Evolutionary conservation across 1,140 invertebrate genomes (phyloP).

Genomic region (Mamestra configurata): DNA sequence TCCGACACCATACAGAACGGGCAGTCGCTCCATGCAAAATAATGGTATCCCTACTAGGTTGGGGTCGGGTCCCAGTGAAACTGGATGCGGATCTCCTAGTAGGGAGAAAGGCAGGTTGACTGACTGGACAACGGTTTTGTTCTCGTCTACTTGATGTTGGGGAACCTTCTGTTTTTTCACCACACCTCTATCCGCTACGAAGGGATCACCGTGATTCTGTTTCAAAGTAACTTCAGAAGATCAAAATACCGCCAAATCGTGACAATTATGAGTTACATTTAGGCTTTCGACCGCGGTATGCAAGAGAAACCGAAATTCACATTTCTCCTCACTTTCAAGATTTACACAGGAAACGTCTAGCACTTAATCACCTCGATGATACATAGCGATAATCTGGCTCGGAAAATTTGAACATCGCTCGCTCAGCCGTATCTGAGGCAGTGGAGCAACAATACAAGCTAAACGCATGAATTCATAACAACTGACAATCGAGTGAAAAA

Average conservation of each 20-base stretch:
- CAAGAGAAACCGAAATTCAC: slow-evolving; percentile 20
- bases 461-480: slow-evolving; percentile 43
- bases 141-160: too few relatives aligned
- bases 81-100: too few relatives aligned
- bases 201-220: too few relatives aligned
- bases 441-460: slow-evolving; percentile 21
- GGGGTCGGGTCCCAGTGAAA: too few relatives aligned
- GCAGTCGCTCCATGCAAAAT: too few relatives aligned
- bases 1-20: too few relatives aligned
- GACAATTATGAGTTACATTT: background rate
- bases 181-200: too few relatives aligned
- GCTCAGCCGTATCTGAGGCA: slow-evolving; percentile 31
- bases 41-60: too few relatives aligned
- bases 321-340: slow-evolving; percentile 25
- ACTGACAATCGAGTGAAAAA: slow-evolving; percentile 47
- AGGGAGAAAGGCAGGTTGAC: too few relatives aligned
- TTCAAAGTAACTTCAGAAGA: too few relatives aligned
- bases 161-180: too few relatives aligned
- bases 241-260: background rate
- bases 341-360: slow-evolving; percentile 8
- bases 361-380: slow-evolving; percentile 29
- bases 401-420: slow-evolving; percentile 22
- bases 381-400: slow-evolving; percentile 18
- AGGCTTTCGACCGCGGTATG: slow-evolving; percentile 20
- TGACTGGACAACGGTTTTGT: too few relatives aligned